Evolutionary conservation across 2,797 vertebrate genomes (phyloP), one percentile per base, ranked within the genome.

Genomic region (Silurus aristotelis): DNA sequence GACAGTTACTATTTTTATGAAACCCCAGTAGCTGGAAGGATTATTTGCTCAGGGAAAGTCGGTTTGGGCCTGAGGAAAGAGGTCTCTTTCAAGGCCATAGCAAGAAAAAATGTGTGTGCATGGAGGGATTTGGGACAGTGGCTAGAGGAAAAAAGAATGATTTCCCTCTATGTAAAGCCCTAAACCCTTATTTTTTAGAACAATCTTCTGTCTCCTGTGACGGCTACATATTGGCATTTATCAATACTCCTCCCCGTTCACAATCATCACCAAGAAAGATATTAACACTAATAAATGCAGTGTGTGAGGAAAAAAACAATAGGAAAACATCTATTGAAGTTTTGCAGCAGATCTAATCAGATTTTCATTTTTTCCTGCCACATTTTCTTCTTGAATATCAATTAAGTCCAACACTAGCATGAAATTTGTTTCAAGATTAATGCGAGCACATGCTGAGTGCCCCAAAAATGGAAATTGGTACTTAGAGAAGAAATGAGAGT

Each of bases 371-470:
- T 75, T 60, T 87, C 46, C 46, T 89, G 85, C 75, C 84, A 88
- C 85, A 83, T 80, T 90, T 82, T 83, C 77, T 85, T 85, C 83
- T 78, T 78, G 91, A 93, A 93, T 94, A 94, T 95, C 93, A 92
- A 95, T 94, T 94, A 94, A 92, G 91, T 85, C 88, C 91, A 93
- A 94, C 93, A 93, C 31, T 77, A 92, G 93, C 92, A 93, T 93
- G 92, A 95, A 95, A 95, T 95, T 93, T 93, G 93, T 94, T 95
- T 94, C 90, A 91, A 91, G 93, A 94, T 94, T 93, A 95, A 94
- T 94, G 93, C 83, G 86, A 92, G 90, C 92, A 92, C 93, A 93
- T 94, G 94, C 92, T 92, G 91, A 92, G 92, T 91, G 89, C 91
- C 91, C 90, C 91, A 73, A 89, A 90, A 92, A 88, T 94, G 93